Evolutionary conservation across 2,113 vertebrate species (phyloP).

Genomic region (Tragelaphus strepsiceros): DNA sequence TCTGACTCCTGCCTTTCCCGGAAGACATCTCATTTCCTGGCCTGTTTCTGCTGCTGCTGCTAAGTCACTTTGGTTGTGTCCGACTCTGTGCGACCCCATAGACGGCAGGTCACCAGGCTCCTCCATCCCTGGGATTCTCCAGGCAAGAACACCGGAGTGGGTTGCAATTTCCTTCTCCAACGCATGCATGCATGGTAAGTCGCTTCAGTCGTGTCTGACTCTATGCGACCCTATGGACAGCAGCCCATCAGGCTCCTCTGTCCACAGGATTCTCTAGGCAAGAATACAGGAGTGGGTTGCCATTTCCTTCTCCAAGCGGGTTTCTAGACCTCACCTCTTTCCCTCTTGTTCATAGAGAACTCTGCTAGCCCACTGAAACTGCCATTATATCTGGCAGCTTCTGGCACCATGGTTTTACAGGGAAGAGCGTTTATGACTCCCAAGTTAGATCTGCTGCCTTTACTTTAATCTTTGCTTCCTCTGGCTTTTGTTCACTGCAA

Average conservation of each 20-base stretch:
- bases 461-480: background rate
- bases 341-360: background rate
- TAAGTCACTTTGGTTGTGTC: background rate
- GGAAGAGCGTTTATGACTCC: background rate
- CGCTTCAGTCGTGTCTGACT: fast-evolving
- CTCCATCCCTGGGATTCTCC: background rate
- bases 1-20: background rate
- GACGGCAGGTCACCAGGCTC: background rate
- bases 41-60: background rate
- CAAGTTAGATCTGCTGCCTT: background rate
- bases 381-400: background rate
- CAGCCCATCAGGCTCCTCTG: background rate
- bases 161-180: background rate
- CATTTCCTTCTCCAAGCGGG: background rate
- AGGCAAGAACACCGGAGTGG: background rate
- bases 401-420: background rate
- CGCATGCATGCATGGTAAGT: background rate
- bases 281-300: background rate
- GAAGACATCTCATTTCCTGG: background rate
- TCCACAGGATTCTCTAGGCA: background rate
- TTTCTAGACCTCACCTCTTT: background rate
- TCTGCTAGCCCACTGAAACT: background rate
- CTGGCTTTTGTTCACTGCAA: background rate
- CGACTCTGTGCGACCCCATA: fast-evolving
- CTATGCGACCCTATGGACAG: fast-evolving